Percentiles rank a stretch among this genome's conserved stretches.
phyloP scores from a whole-genome alignment of 2,888 invertebrate genomes.

The Eristalis intricaria region DNA sequence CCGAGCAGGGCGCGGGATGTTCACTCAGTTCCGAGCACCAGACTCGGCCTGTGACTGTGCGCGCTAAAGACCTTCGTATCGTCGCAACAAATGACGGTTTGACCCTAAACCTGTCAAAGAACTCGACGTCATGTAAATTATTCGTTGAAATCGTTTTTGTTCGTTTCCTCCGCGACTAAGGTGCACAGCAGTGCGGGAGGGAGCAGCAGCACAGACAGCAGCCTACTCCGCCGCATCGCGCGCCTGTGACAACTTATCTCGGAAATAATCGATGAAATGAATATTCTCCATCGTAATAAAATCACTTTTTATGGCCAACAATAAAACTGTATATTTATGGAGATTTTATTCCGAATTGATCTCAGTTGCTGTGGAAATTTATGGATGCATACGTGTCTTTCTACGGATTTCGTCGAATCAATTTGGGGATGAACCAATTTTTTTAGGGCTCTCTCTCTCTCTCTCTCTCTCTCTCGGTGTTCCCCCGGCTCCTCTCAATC shows the following conservation, averaged over 20 bases:
- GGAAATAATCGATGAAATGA: constrained; percentile 70
- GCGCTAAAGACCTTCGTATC: constrained; percentile 55
- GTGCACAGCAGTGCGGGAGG: neutral
- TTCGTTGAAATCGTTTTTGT: constrained; percentile 31
- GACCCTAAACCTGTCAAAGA: constrained; percentile 71
- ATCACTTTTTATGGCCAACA: constrained; percentile 64
- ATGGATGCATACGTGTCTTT: constrained; percentile 33
- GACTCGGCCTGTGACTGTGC: neutral
- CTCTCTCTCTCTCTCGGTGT: neutral
- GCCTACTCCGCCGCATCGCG: no score
- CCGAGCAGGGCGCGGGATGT: neutral
- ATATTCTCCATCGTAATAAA: constrained; percentile 68
- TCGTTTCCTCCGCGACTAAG: neutral
- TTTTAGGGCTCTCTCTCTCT: neutral
- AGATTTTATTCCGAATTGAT: constrained; percentile 61
- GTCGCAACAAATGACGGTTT: constrained; percentile 55
- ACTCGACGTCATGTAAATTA: constrained; percentile 66
- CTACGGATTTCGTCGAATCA: constrained; percentile 9
- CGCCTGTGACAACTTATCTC: constrained; percentile 60
- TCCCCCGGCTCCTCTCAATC: no score
- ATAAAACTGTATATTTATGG: constrained; percentile 67
- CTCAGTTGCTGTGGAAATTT: constrained; percentile 41
- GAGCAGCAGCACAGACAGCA: no score
- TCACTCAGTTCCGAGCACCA: neutral
- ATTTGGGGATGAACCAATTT: neutral